phyloP scores from a whole-genome alignment of 2,888 invertebrate species.

The Eupithecia vulgata region DNA sequence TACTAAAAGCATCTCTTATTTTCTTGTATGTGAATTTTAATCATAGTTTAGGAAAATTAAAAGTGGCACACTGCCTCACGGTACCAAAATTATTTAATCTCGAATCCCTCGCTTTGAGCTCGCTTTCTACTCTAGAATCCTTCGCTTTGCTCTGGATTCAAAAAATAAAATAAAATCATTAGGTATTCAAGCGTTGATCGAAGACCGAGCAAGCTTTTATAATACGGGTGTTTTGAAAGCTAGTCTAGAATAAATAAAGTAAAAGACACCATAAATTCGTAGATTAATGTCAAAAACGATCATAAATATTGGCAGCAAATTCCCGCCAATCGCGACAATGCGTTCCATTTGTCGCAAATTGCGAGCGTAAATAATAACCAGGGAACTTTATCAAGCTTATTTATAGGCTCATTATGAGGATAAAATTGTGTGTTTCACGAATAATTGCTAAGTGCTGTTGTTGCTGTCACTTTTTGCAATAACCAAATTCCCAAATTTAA shows the following conservation, averaged over 20 bases:
- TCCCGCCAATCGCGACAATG: slow-evolving; percentile 76
- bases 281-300: slow-evolving; percentile 57
- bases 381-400: slow-evolving; percentile 73
- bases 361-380: slow-evolving; percentile 74
- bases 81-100: no score
- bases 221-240: no score
- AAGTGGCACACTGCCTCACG: no score
- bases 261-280: slow-evolving; percentile 45
- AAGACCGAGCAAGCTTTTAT: no score
- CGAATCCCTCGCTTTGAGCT: no score
- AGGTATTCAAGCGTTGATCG: no score
- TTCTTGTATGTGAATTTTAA: no score
- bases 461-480: slow-evolving; percentile 9
- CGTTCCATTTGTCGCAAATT: slow-evolving; percentile 72
- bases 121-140: no score
- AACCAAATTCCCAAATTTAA: neutral
- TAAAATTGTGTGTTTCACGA: slow-evolving; percentile 51
- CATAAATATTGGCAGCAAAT: slow-evolving; percentile 77
- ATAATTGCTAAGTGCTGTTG: slow-evolving; percentile 23
- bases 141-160: no score
- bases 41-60: no score
- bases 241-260: neutral
- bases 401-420: slow-evolving; percentile 75
- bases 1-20: no score
- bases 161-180: no score